These are phyloP conservation scores for Nomada flava DNA, from an alignment of 2,888 invertebrate species.

Conservation along the genomic window DNA sequence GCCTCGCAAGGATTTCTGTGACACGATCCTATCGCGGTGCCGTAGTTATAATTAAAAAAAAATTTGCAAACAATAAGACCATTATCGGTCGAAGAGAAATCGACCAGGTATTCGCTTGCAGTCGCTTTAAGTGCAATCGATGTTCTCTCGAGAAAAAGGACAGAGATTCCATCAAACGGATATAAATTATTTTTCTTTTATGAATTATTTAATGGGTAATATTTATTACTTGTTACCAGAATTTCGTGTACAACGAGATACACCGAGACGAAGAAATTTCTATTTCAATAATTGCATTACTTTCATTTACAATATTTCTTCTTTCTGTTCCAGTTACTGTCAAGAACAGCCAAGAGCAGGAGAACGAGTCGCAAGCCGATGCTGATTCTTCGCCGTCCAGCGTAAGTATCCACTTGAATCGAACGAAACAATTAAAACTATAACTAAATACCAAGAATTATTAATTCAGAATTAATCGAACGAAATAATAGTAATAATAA, in stretches of 20 bases:
- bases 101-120: not conserved
- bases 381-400: slow-evolving; percentile 77
- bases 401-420: slow-evolving; percentile 44
- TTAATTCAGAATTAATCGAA: not conserved
- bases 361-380: slow-evolving; percentile 71
- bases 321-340: slow-evolving; percentile 75
- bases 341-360: slow-evolving; percentile 73
- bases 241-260: too few relatives aligned
- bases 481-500: not conserved
- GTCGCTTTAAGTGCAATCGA: too few relatives aligned
- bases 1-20: slow-evolving; percentile 55
- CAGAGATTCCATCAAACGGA: too few relatives aligned
- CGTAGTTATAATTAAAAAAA: slow-evolving; percentile 16
- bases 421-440: too few relatives aligned
- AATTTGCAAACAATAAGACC: slow-evolving; percentile 46
- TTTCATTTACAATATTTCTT: not conserved
- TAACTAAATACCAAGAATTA: too few relatives aligned
- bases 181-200: too few relatives aligned
- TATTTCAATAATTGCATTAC: too few relatives aligned
- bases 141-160: too few relatives aligned
- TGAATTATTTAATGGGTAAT: too few relatives aligned
- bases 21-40: slow-evolving; percentile 31
- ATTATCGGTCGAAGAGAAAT: slow-evolving; percentile 17
- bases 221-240: not conserved
- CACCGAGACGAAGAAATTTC: too few relatives aligned